Evolutionary conservation across 2,888 invertebrate species (phyloP).

Genomic region (Volucella zonaria): DNA sequence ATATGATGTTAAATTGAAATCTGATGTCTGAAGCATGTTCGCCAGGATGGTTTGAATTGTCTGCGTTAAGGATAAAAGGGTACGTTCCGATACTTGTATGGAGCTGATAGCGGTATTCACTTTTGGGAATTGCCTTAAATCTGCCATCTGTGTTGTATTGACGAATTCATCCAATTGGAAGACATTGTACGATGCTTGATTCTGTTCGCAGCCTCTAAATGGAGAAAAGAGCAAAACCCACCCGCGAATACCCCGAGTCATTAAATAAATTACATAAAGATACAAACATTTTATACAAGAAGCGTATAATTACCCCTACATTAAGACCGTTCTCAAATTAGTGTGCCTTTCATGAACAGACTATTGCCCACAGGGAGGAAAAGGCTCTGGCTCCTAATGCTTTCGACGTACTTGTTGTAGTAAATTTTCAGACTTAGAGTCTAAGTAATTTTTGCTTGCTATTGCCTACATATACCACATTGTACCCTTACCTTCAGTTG

Average conservation of each 20-base stretch:
- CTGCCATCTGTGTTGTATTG: slow-evolving; percentile 86
- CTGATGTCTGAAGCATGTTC: slow-evolving; percentile 81
- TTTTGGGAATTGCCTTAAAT: slow-evolving; percentile 82
- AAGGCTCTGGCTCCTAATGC: slow-evolving; percentile 4
- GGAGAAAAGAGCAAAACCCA: slow-evolving; percentile 10
- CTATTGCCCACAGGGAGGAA: slow-evolving; percentile 8
- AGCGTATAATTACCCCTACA: slow-evolving; percentile 4
- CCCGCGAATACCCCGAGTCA: slow-evolving; percentile 6
- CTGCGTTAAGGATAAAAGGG: slow-evolving; percentile 81
- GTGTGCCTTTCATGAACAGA: slow-evolving; percentile 45
- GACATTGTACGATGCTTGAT: slow-evolving; percentile 88
- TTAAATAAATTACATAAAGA: slow-evolving; percentile 37
- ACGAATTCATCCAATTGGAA: slow-evolving; percentile 88
- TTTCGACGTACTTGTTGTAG: neutral
- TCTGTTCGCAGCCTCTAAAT: slow-evolving; percentile 87
- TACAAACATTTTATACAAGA: slow-evolving; percentile 1
- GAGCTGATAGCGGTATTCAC: slow-evolving; percentile 81
- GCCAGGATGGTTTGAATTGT: slow-evolving; percentile 81
- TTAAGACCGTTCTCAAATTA: slow-evolving; percentile 51
- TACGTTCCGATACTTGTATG: slow-evolving; percentile 81
- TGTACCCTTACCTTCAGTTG: slow-evolving; percentile 18
- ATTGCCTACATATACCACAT: slow-evolving; percentile 14
- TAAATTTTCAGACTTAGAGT: slow-evolving; percentile 11
- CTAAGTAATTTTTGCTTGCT: slow-evolving; percentile 25
- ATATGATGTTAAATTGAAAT: slow-evolving; percentile 82